Base-by-base conservation (phyloP, 1,140 invertebrate species). In the Caligus rogercresseyi region DNA sequence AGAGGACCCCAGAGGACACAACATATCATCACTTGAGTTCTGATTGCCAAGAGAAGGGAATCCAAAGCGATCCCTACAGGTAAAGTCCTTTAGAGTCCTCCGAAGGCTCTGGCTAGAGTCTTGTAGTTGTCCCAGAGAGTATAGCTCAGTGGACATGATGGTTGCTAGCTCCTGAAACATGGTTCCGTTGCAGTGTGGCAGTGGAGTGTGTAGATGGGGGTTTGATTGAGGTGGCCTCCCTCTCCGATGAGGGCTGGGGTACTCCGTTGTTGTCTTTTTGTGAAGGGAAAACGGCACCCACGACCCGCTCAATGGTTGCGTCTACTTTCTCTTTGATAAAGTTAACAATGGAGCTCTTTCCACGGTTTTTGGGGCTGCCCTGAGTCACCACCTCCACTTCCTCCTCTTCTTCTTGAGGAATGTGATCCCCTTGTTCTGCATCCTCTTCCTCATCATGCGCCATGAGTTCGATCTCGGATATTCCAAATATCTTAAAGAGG, bases 401-500 rank as follows among this genome's bases (percentile, higher is more conserved):
- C 31, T 43, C 31, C 31, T 7, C 7, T n/a, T 56, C 24, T 56
- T n/a, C 18, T 56, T n/a, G 54, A 16, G 21, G 24, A 2, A 31
- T n/a, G 26, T 24, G 16, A 15, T 24, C 57, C n/a, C 16, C 57
- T n/a, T 58, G 3, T 18, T 60, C 57, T 15, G 25, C 57, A 60
- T 60, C 57, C 20, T 60, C 57, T 13, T 60, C 57, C 26, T 60
- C 57, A 26, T 25, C 57, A 3, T 18, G 24, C 2, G 20, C 71
- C 31, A 75, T 66, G 11, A 89, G 87, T 72, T 91, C 88, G 70
- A 87, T 88, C 70, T 91, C 88, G 52, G 85, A 89, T 2, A 87
- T 89, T 4, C 92, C 92, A 71, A 87, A 94, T 2, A 90, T 85
- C 43, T 87, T 80, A 73, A 95, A 87, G 15, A 93, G 75, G 3